phyloP scores from a whole-genome alignment of 2,113 vertebrate genomes.

The Todiramphus chloris region DNA sequence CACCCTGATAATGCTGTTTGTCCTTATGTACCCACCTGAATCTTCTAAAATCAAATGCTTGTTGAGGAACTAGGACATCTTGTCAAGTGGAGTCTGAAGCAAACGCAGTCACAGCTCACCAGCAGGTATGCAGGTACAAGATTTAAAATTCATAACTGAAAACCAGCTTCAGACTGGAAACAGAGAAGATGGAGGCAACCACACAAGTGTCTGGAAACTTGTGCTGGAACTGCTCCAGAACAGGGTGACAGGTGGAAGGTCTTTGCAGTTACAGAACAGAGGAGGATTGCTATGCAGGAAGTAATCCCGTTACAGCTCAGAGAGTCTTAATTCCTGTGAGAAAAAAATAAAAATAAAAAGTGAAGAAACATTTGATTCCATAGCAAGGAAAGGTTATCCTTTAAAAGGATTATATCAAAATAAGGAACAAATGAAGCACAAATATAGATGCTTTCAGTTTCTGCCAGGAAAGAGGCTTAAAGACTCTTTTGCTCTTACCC shows the following conservation, averaged over 20 bases:
- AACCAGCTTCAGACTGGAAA: not conserved
- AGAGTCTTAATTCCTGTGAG: not conserved
- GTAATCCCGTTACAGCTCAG: fast-evolving
- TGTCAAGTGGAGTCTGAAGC: not conserved
- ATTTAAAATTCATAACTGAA: not conserved
- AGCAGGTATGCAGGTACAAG: not conserved
- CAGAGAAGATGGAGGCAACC: not conserved
- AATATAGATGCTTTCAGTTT: not conserved
- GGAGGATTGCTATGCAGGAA: not conserved
- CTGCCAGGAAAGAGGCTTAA: not conserved
- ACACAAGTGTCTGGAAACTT: not conserved
- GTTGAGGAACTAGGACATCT: not conserved
- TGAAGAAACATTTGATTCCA: not conserved
- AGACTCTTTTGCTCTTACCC: not conserved
- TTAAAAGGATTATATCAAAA: not conserved
- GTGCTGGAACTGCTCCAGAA: not conserved
- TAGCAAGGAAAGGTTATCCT: not conserved
- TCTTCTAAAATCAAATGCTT: not conserved
- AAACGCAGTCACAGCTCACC: not conserved
- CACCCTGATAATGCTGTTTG: fast-evolving
- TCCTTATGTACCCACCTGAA: not conserved
- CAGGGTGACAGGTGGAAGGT: not conserved
- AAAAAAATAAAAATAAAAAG: not conserved
- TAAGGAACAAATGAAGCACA: not conserved
- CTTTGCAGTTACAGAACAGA: not conserved